Base-by-base conservation (phyloP, 2,113 vertebrate species). In the Phylloscopus trochilus region DNA sequence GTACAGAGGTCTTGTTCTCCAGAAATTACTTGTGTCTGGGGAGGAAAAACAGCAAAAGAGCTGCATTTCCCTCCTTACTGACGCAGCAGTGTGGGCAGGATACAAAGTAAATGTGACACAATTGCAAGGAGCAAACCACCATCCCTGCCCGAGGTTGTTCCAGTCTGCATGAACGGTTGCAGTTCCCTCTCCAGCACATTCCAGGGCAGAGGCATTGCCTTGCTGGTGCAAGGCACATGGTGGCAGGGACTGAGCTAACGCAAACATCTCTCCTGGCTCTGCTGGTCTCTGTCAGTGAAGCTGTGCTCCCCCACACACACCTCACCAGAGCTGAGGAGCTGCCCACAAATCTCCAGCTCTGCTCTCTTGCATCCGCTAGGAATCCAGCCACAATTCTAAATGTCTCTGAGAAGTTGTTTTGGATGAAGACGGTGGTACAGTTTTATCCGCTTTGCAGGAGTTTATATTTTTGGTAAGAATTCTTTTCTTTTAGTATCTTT, bases 301-400 rank as follows among this genome's bases (percentile, higher is more conserved):
- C 82, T n/a, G 4, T 60, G 30, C 58, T 86, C 69, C 21, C 18
- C 30, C n/a, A 5, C 1, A 0, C 0, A 0, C 0, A 0, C 21
- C 15, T 46, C 35, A 26, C 39, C 53, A 91, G 39, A 60, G 33
- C 49, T 41, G 46, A 79, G 66, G 63, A 76, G 24, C 59, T 77
- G 55, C 63, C 46, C 2, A 2, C 51, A 67, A 16, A 46, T 37
- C 15, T 20, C 26, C 33, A 43, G 21, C 24, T 59, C 60, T 86
- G 24, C 28, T 41, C 16, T n/a, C 43, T 56, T 55, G 4, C 43
- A 13, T 31, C 39, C 24, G 28, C 30, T 63, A 43, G 43, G 51
- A 77, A 37, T 51, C 15, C 47, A 62, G 15, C 27, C 39, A 43
- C n/a, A 41, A n/a, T 46, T 47, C 22, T 30, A 90, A 53, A 33